Evolutionary conservation across 1,140 invertebrate genomes (phyloP).

Genomic region (Zeugodacus cucurbitae): DNA sequence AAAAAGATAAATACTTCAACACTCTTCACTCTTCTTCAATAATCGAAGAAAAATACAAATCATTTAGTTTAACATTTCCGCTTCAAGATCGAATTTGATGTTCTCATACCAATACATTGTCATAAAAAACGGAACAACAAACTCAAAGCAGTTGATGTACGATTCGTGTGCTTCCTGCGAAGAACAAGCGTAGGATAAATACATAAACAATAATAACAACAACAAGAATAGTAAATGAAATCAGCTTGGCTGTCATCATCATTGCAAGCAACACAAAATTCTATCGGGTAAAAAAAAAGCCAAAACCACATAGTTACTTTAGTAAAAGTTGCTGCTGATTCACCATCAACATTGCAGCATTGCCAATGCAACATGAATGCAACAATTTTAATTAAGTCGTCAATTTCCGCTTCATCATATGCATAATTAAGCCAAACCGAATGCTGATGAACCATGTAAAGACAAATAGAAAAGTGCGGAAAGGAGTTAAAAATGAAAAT

Average conservation of each 20-base stretch:
- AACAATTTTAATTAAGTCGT: slow-evolving; percentile 25
- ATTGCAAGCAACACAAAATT: background rate
- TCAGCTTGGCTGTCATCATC: background rate
- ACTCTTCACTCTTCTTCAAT: too few relatives aligned
- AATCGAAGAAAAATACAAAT: too few relatives aligned
- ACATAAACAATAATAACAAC: too few relatives aligned
- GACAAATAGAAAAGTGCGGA: background rate
- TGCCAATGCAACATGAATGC: background rate
- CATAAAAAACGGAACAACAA: too few relatives aligned
- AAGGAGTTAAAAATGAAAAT: background rate
- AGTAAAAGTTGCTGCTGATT: background rate
- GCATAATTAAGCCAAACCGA: slow-evolving; percentile 6
- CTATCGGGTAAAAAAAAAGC: background rate
- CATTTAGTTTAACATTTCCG: too few relatives aligned
- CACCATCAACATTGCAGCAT: background rate
- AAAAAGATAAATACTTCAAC: too few relatives aligned
- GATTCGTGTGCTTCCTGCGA: background rate
- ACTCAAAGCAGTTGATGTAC: background rate
- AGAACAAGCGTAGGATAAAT: background rate
- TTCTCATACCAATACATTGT: too few relatives aligned
- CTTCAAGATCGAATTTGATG: too few relatives aligned
- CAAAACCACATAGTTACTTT: background rate
- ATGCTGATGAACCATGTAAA: background rate
- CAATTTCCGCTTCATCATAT: slow-evolving; percentile 31
- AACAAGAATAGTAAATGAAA: background rate